phyloP scores from a whole-genome alignment of 53 echinoderm and acorn worm genomes.

The Echinarachnius parma region DNA sequence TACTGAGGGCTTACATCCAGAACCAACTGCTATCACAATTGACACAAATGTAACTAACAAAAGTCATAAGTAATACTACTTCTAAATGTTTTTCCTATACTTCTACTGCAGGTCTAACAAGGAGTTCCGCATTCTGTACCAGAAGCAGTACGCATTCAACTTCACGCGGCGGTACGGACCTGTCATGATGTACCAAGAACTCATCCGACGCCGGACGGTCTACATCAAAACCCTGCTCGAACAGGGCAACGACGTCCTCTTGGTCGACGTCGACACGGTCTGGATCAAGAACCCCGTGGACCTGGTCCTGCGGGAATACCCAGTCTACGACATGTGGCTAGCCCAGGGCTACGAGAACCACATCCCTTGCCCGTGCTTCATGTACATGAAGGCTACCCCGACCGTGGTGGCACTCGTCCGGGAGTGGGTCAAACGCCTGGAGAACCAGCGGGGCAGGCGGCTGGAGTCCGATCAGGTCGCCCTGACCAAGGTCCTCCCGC shows the following conservation, averaged over 20 bases:
- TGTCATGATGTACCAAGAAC: conserved; percentile 29
- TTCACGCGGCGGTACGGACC: conserved; percentile 23
- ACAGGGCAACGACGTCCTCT: conserved; percentile 36
- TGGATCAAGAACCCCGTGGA: conserved; percentile 49
- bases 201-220: conserved; percentile 38
- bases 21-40: no score
- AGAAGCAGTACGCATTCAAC: conserved; percentile 44
- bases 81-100: no score
- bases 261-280: conserved; percentile 45
- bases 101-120: conserved; percentile 19
- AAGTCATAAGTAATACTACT: no score
- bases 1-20: no score
- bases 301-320: conserved; percentile 22
- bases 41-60: no score
- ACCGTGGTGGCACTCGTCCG: conserved; percentile 8
- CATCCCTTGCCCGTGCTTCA: conserved; percentile 50
- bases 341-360: conserved; percentile 33
- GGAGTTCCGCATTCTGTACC: conserved; percentile 37
- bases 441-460: conserved; percentile 11
- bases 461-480: conserved; percentile 46
- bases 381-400: conserved; percentile 41
- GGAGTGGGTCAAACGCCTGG: conserved; percentile 35
- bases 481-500: conserved; percentile 16
- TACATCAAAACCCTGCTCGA: conserved; percentile 37
- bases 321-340: conserved; percentile 37